These are phyloP conservation scores for Campylorhamphus procurvoides DNA, from an alignment of 2,113 vertebrate species.

Conservation along the genomic window DNA sequence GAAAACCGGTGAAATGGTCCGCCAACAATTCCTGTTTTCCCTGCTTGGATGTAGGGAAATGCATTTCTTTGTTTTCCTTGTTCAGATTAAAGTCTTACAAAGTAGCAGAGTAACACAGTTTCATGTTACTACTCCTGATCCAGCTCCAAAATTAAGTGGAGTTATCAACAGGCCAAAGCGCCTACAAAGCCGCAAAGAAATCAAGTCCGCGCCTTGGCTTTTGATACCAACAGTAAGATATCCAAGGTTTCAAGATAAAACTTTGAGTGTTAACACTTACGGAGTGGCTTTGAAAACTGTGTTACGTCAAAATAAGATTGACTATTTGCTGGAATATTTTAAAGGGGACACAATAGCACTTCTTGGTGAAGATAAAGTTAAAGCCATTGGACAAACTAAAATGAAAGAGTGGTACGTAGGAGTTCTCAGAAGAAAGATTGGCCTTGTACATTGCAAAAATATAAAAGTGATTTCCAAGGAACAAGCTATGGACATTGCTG, in stretches of 20 bases:
- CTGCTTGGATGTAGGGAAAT: conserved; percentile 75
- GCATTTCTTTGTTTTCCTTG: conserved; percentile 80
- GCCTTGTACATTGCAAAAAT: conserved; percentile 93
- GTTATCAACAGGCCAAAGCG: conserved; percentile 60
- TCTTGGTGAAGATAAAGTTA: conserved; percentile 87
- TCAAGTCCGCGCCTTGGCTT: conserved; percentile 71
- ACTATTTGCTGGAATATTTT: conserved; percentile 95
- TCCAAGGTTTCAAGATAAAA: conserved; percentile 82
- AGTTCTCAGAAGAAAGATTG: conserved; percentile 86
- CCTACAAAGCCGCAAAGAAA: conserved; percentile 72
- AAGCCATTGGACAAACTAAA: conserved; percentile 90
- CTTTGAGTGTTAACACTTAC: conserved; percentile 80
- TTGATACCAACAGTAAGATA: conserved; percentile 75
- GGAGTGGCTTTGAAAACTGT: conserved; percentile 90
- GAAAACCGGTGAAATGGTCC: conserved; percentile 81
- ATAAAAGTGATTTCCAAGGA: conserved; percentile 89
- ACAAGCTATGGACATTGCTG: conserved; percentile 86
- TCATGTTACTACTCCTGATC: conserved; percentile 81
- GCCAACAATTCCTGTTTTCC: conserved; percentile 77
- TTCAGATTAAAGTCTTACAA: conserved; percentile 77
- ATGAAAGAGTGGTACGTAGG: conserved; percentile 96
- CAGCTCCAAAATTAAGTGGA: conserved; percentile 81
- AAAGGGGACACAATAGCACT: conserved; percentile 94
- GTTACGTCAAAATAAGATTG: conserved; percentile 86
- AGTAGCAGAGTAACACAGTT: conserved; percentile 75